Conservation (phyloP, 2,113 vertebrate species). For the Pomatostomus ruficeps region DNA sequence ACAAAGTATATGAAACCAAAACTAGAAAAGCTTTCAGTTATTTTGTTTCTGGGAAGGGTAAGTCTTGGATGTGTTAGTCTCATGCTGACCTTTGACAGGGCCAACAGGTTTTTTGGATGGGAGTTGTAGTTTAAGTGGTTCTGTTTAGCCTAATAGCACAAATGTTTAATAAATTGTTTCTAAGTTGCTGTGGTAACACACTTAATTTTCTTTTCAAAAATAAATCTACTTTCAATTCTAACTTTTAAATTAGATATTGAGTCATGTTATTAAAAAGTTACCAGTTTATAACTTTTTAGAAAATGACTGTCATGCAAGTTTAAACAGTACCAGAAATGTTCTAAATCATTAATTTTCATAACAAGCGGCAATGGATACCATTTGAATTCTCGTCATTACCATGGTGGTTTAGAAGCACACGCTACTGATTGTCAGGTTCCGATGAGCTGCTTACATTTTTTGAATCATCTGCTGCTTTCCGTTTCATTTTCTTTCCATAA, state of each 20-base stretch:
- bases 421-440: background rate
- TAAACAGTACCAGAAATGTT: background rate
- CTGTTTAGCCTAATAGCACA: conserved; percentile 3
- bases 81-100: background rate
- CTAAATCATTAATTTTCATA: background rate
- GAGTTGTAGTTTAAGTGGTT: background rate
- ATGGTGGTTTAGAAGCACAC: background rate
- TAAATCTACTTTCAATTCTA: background rate
- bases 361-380: background rate
- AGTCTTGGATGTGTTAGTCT: background rate
- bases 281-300: background rate
- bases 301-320: background rate
- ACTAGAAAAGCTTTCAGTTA: background rate
- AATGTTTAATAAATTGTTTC: conserved; percentile 28
- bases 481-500: background rate
- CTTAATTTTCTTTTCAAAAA: background rate
- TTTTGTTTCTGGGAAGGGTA: background rate
- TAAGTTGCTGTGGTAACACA: conserved; percentile 12
- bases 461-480: background rate
- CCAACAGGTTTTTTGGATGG: background rate
- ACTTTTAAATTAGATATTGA: conserved; percentile 1
- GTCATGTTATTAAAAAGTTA: background rate
- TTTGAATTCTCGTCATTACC: background rate
- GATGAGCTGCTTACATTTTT: background rate
- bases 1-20: background rate